Base-by-base conservation (phyloP, 2,888 invertebrate genomes). In the Eristalis arbustorum region DNA sequence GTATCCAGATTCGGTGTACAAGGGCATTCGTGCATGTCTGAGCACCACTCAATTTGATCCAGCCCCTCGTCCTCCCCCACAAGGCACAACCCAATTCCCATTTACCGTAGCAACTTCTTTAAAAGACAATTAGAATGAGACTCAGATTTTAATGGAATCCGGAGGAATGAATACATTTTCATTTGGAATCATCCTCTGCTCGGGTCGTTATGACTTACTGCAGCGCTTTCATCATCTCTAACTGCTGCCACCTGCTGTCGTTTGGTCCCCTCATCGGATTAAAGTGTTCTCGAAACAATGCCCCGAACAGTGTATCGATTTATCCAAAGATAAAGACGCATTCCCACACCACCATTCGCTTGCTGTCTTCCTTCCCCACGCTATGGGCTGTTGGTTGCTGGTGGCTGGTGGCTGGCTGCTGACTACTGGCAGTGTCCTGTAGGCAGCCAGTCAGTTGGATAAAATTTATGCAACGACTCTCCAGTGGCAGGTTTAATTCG, bases 401-500 rank as follows among this genome's bases (percentile, higher is more conserved):
- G 42, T 42, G 67, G 34, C 31, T 67, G 59, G 42, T 14, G n/a
- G 13, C 11, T 23, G 18, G 14, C 42, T 25, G 42, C 28, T 22
- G 28, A 14, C 68, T 22, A 31, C 61, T 56, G 62, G 34, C 68
- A 68, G 31, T 59, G 61, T 67, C 69, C 37, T 13, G 25, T 66
- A 72, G 71, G 34, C 75, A 75, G 75, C 67, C 76, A 81, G 77
- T 74, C 74, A 69, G 61, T 62, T 76, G 81, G 73, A 81, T 73
- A 77, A 28, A 81, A 81, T 77, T 77, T 76, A 66, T 67, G 62
- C 73, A 73, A 62, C 79, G 67, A 68, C 67, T 49, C 49, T 49
- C 62, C 62, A 56, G 56, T 63, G 78, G 23, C 63, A 56, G 31
- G 80, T 84, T 78, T 85, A 85, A 85, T 85, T 85, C 62, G 73